These are phyloP conservation scores for Salmo trutta DNA, from an alignment of 2,797 vertebrate species.

Conservation along the genomic window DNA sequence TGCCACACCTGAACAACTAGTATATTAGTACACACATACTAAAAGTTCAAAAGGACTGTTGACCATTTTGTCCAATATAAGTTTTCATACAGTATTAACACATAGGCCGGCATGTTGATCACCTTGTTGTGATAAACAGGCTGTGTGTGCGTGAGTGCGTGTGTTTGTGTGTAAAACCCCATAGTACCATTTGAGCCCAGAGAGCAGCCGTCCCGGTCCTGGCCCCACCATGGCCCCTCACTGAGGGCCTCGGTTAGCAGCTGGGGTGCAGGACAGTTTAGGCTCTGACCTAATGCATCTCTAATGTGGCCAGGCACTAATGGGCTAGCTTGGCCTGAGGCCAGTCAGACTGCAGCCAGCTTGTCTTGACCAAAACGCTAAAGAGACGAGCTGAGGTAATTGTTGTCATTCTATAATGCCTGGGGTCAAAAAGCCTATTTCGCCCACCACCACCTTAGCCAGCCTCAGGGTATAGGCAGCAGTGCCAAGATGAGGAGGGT, in stretches of 20 bases:
- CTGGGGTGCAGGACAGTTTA: neutral
- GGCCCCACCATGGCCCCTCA: neutral
- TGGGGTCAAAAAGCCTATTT: neutral
- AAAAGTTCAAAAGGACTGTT: neutral
- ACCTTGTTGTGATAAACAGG: neutral
- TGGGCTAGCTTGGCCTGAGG: neutral
- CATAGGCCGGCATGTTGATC: neutral
- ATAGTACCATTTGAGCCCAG: neutral
- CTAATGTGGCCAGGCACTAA: neutral
- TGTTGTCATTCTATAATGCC: neutral
- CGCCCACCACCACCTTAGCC: neutral
- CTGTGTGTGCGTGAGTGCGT: neutral
- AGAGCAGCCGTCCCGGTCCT: neutral
- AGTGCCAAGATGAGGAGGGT: neutral
- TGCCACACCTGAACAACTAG: constrained; percentile 16
- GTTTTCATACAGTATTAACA: neutral
- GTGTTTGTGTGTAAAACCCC: neutral
- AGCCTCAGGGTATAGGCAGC: neutral
- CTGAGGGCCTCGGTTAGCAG: constrained; percentile 11
- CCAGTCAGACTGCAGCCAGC: neutral
- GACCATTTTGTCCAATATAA: neutral
- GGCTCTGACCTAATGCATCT: constrained; percentile 25
- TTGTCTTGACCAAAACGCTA: neutral
- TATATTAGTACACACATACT: constrained; percentile 17
- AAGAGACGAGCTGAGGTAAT: neutral